Evolutionary conservation across 1,140 invertebrate genomes (phyloP).

Genomic region (Platyscapa corneri): DNA sequence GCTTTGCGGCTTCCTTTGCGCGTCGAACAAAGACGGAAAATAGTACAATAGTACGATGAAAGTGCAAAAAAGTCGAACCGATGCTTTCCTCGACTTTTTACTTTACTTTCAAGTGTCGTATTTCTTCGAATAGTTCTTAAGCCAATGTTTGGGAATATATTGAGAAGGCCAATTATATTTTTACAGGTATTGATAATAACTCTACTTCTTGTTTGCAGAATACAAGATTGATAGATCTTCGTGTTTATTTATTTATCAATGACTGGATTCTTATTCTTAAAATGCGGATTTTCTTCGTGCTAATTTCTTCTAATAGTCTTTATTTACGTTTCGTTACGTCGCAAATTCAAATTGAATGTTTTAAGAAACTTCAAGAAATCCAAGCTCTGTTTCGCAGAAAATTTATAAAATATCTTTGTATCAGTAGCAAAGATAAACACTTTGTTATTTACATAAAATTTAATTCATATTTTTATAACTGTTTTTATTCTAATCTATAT

Average conservation of each 20-base stretch:
- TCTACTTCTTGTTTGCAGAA: not conserved
- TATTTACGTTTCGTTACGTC: not conserved
- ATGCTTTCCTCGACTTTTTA: not conserved
- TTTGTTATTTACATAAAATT: too few species aligned
- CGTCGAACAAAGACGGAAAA: slow-evolving; percentile 53
- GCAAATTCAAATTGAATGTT: too few species aligned
- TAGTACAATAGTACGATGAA: not conserved
- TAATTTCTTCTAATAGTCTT: not conserved
- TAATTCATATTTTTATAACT: too few species aligned
- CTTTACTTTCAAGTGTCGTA: not conserved
- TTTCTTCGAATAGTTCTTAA: slow-evolving; percentile 59
- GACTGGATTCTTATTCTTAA: slow-evolving; percentile 9
- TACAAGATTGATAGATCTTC: slow-evolving; percentile 15
- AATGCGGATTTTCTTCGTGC: not conserved
- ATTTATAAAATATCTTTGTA: not conserved
- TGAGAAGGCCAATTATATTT: not conserved
- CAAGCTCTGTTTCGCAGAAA: too few species aligned
- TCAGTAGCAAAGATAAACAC: too few species aligned
- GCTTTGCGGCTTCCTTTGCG: slow-evolving; percentile 57
- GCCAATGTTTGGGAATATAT: not conserved
- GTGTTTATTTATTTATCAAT: slow-evolving; percentile 23
- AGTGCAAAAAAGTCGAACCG: not conserved
- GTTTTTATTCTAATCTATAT: too few species aligned
- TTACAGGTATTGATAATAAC: too few species aligned
- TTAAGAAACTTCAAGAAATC: too few species aligned